These are phyloP conservation scores for Scylla paramamosain DNA, from an alignment of 1,140 invertebrate genomes.

Conservation along the genomic window DNA sequence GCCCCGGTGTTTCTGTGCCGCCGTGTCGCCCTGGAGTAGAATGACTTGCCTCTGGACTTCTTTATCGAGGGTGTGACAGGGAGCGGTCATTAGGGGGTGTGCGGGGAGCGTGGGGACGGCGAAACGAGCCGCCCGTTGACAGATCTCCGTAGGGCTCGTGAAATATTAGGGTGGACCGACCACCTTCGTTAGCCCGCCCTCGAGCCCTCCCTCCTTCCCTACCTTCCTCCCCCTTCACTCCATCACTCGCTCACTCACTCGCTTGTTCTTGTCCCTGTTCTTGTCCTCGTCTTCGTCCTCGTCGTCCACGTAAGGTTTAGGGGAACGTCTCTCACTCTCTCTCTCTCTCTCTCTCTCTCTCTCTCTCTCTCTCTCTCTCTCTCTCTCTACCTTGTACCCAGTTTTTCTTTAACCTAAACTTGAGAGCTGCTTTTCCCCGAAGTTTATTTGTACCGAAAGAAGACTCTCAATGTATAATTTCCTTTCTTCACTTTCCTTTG, in stretches of 20 bases:
- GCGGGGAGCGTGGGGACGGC: neutral
- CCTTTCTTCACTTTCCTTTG: neutral
- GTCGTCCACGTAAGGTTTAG: neutral
- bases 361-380: constrained; percentile 12
- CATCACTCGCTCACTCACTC: neutral
- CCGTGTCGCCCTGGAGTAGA: neutral
- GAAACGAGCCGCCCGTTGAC: constrained; percentile 9
- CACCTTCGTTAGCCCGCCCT: constrained; percentile 17
- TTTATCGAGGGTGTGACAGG: constrained; percentile 10
- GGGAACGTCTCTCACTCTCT: neutral
- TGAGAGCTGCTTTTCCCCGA: neutral
- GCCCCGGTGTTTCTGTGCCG: neutral
- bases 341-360: constrained; percentile 3
- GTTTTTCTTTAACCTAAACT: neutral
- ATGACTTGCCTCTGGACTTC: constrained; percentile 11
- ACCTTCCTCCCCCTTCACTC: neutral
- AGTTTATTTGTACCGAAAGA: neutral
- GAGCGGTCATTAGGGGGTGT: constrained; percentile 9
- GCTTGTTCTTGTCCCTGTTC: neutral
- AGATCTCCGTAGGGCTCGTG: neutral
- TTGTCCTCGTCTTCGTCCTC: neutral
- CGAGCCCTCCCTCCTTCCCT: neutral
- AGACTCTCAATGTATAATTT: neutral
- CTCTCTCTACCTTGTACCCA: neutral
- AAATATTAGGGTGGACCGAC: constrained; percentile 21